Percentiles rank a stretch among this genome's conserved stretches.
phyloP scores from a whole-genome alignment of 2,113 vertebrate genomes.

The Ctenodactylus gundi region DNA sequence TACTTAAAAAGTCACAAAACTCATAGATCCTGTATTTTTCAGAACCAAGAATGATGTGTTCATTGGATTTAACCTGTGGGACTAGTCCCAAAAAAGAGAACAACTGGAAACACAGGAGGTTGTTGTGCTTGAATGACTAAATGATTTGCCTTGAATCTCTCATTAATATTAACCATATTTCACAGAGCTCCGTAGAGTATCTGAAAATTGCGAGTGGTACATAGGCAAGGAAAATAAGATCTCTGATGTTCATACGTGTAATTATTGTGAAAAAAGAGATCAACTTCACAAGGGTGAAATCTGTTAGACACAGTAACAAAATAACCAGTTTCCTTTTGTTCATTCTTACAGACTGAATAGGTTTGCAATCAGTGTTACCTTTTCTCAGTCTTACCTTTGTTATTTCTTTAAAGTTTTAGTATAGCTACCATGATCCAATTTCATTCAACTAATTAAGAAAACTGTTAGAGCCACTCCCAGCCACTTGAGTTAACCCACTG shows the following conservation, averaged over 20 bases:
- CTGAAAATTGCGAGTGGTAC: neutral
- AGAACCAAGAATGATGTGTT: neutral
- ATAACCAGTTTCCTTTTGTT: neutral
- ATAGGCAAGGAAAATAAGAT: neutral
- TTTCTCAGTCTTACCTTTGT: neutral
- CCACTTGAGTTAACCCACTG: neutral
- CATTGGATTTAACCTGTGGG: neutral
- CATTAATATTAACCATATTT: conserved; percentile 14
- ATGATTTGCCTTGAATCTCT: neutral
- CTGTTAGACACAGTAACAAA: neutral
- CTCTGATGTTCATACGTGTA: neutral
- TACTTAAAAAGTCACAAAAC: neutral
- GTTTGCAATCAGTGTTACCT: neutral
- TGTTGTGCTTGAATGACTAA: neutral
- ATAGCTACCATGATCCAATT: neutral
- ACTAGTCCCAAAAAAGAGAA: neutral
- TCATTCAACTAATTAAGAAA: neutral
- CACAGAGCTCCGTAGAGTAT: neutral
- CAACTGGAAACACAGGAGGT: neutral
- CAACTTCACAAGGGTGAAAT: neutral
- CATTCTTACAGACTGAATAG: neutral
- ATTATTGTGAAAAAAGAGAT: neutral
- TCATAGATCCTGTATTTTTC: fast-evolving
- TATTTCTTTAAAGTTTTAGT: neutral
- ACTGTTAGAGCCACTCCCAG: neutral